These are phyloP conservation scores for Rhizoglyphus robini DNA, from an alignment of 1,140 invertebrate genomes.

Conservation along the genomic window DNA sequence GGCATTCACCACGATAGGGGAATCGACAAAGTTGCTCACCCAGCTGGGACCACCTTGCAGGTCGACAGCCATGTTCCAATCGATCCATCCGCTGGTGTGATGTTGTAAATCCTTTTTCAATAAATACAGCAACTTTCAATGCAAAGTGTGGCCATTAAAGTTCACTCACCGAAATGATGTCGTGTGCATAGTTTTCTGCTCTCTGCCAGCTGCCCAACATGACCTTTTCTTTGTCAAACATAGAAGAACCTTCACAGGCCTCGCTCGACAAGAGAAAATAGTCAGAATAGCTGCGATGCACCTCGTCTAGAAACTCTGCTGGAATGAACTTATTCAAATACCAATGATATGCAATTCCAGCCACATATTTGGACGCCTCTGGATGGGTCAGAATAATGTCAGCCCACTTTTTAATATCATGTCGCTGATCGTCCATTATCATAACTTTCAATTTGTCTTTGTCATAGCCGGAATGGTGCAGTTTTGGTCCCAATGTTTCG, in stretches of 20 bases:
- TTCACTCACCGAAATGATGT: too few relatives aligned
- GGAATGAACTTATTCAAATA: slow-evolving; percentile 43
- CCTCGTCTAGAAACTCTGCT: slow-evolving; percentile 38
- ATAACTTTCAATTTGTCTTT: slow-evolving; percentile 45
- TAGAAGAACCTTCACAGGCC: slow-evolving; percentile 45
- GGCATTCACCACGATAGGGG: too few relatives aligned
- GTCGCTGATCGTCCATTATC: slow-evolving; percentile 55
- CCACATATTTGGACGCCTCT: too few relatives aligned
- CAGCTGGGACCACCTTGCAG: too few relatives aligned
- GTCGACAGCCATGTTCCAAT: too few relatives aligned
- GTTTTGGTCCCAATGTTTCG: slow-evolving; percentile 50
- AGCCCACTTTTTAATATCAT: slow-evolving; percentile 47
- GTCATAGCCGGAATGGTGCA: slow-evolving; percentile 43
- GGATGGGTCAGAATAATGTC: slow-evolving; percentile 36
- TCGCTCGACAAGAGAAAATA: slow-evolving; percentile 65
- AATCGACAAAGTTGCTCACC: too few relatives aligned
- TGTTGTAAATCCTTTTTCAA: too few relatives aligned
- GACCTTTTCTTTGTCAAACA: slow-evolving; percentile 23
- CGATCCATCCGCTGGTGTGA: too few relatives aligned
- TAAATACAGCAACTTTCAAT: too few relatives aligned
- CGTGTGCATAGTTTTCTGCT: too few relatives aligned
- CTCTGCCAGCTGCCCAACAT: slow-evolving; percentile 20
- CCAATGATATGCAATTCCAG: slow-evolving; percentile 71
- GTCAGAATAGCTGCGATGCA: slow-evolving; percentile 46
- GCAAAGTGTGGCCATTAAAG: too few relatives aligned